These are phyloP conservation scores for Drymodes brunneopygia DNA, from an alignment of 2,113 vertebrate species.

Conservation along the genomic window DNA sequence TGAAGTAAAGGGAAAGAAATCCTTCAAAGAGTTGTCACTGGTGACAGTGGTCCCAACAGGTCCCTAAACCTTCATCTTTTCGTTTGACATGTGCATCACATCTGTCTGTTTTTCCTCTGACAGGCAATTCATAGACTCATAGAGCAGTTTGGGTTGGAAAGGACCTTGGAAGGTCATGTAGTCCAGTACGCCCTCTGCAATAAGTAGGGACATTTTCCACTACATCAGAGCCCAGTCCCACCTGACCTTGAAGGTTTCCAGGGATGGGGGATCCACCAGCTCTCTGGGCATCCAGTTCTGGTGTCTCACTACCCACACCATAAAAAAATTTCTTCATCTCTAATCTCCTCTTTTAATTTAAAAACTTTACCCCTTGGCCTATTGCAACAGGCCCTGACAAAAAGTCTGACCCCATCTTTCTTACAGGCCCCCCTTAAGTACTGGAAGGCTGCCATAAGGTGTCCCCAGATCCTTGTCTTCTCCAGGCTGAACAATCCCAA, in stretches of 20 bases:
- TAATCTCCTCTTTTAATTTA: neutral
- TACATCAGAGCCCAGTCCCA: neutral
- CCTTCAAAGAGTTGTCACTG: neutral
- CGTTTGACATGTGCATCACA: neutral
- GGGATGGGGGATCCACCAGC: neutral
- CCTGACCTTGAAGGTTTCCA: neutral
- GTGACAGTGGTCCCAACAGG: neutral
- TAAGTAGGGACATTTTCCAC: neutral
- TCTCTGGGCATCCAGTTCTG: neutral
- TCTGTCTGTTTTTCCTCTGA: neutral
- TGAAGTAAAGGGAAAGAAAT: neutral
- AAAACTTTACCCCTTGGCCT: neutral
- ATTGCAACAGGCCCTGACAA: neutral
- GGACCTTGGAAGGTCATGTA: neutral
- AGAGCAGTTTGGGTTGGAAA: neutral
- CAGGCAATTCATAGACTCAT: neutral
- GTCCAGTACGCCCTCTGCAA: accelerated
- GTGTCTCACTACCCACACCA: neutral
- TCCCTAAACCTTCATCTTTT: neutral
- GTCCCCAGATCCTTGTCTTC: neutral
- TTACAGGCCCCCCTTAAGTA: neutral
- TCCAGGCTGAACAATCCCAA: neutral
- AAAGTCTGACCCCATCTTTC: neutral
- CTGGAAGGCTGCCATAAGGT: neutral
- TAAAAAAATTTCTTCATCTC: neutral